phyloP scores from a whole-genome alignment of 2,113 vertebrate genomes.

The Ammodytes marinus region DNA sequence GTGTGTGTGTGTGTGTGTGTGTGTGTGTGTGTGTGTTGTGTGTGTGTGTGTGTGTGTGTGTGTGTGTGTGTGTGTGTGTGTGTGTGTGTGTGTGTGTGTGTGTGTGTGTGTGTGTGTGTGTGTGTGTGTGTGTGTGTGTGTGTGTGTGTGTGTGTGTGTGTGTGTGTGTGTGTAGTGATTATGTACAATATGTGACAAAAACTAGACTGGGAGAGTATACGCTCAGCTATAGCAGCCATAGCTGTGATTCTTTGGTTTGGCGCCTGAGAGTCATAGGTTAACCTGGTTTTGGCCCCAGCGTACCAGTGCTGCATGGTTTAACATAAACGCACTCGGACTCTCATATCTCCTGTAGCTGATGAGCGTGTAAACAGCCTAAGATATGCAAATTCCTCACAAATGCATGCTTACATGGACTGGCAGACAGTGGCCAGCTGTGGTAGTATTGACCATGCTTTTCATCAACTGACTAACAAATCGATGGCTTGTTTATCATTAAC shows the following conservation, averaged over 20 bases:
- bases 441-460: constrained; percentile 61
- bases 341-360: constrained; percentile 27
- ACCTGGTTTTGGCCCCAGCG: constrained; percentile 30
- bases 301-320: constrained; percentile 48
- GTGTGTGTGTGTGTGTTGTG: constrained; percentile 21
- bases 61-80: constrained; percentile 37
- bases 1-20: constrained; percentile 41
- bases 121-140: constrained; percentile 32
- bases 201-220: constrained; percentile 4
- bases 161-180: constrained; percentile 30
- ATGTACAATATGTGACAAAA: constrained; percentile 32
- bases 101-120: constrained; percentile 42
- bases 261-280: constrained; percentile 28
- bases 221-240: constrained; percentile 20
- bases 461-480: constrained; percentile 64
- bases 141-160: constrained; percentile 39
- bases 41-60: constrained; percentile 31
- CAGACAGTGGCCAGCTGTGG: constrained; percentile 41
- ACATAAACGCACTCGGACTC: constrained; percentile 15
- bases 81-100: constrained; percentile 6
- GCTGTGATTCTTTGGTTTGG: constrained; percentile 50
- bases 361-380: constrained; percentile 40
- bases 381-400: constrained; percentile 30
- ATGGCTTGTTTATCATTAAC: constrained; percentile 71
- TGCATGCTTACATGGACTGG: neutral